Percentiles rank a stretch among this genome's conserved stretches.
These are phyloP conservation scores for Tachuris rubrigastra DNA, from an alignment of 2,113 vertebrate species.

Conservation along the genomic window DNA sequence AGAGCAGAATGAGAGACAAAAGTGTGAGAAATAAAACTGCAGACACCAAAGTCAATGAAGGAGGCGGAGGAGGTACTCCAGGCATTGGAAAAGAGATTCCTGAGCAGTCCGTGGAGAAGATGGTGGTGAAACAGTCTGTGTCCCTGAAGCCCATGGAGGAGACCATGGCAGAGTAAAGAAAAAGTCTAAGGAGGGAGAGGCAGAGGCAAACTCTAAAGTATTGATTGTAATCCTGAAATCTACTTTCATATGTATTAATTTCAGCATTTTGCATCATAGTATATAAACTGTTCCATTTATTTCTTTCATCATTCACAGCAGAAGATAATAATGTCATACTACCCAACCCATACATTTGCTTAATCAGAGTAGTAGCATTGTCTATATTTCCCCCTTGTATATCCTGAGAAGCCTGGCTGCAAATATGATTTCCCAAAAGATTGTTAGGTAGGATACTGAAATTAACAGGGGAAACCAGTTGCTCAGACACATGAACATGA, in stretches of 20 bases:
- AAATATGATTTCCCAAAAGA: neutral
- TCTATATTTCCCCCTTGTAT: accelerated
- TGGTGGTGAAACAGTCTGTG: accelerated
- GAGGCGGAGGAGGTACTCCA: neutral
- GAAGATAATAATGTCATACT: neutral
- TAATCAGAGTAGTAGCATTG: accelerated
- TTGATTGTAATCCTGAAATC: neutral
- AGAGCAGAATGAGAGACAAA: neutral
- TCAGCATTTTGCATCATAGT: neutral
- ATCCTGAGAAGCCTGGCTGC: accelerated
- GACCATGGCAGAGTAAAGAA: neutral
- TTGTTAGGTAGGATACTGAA: neutral
- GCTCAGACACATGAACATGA: accelerated
- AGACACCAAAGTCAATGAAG: neutral
- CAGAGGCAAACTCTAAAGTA: neutral
- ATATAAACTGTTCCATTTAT: neutral
- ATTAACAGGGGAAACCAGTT: neutral
- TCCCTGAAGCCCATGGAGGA: accelerated
- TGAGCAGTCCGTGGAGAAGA: accelerated
- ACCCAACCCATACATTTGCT: neutral
- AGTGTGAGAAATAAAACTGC: neutral
- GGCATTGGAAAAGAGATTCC: neutral
- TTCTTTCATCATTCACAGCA: neutral
- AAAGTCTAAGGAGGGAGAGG: neutral
- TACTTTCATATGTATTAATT: neutral